Evolutionary conservation across 2,888 invertebrate genomes (phyloP).

Genomic region (Tenthredo livida): DNA sequence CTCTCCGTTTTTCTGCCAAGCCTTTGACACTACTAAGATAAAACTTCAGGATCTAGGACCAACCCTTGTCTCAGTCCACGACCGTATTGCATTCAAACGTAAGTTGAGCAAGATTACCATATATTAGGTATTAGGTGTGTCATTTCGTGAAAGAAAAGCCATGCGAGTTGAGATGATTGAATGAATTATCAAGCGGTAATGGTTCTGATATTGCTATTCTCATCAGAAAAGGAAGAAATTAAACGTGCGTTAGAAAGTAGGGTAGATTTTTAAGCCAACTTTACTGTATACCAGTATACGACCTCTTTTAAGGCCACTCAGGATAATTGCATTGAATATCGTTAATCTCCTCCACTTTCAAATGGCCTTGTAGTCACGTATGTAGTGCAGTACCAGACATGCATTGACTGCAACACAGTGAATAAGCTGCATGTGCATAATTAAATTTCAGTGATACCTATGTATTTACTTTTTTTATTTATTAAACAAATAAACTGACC

Average conservation of each 20-base stretch:
- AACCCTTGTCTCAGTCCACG: constrained; percentile 89
- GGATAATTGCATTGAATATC: constrained; percentile 65
- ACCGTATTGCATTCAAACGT: constrained; percentile 91
- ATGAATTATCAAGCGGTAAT: not conserved
- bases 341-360: constrained; percentile 71
- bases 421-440: not conserved
- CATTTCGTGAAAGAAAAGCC: not conserved
- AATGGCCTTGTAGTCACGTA: constrained; percentile 65
- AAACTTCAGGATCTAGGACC: constrained; percentile 88
- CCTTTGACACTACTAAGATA: constrained; percentile 93
- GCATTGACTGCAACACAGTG: not conserved
- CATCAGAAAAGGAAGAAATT: not conserved
- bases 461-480: not conserved
- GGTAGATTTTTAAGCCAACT: constrained; percentile 61
- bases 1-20: constrained; percentile 96
- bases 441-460: constrained; percentile 13
- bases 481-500: constrained; percentile 1
- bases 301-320: constrained; percentile 66
- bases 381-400: not conserved
- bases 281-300: constrained; percentile 53
- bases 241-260: constrained; percentile 62
- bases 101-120: constrained; percentile 66
- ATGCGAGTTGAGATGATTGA: not conserved
- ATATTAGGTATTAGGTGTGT: not conserved
- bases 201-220: not conserved